Evolutionary conservation across 2,797 vertebrate species (phyloP).

Genomic region (Poecilia picta): DNA sequence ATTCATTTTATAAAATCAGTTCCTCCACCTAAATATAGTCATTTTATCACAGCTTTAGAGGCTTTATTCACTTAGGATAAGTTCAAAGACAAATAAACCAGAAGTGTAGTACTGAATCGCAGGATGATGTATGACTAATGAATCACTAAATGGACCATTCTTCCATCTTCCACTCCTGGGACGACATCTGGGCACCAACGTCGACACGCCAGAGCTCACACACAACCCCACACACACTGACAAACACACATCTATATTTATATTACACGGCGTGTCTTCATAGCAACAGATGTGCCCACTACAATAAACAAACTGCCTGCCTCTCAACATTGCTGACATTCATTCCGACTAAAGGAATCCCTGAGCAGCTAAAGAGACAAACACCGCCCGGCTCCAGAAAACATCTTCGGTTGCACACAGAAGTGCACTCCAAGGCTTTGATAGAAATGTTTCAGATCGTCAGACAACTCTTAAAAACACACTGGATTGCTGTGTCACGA

Average conservation of each 20-base stretch:
- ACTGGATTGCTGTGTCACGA: neutral
- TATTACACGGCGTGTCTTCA: conserved; percentile 41
- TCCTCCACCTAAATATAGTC: neutral
- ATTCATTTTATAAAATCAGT: neutral
- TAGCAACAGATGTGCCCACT: conserved; percentile 52
- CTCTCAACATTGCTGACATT: conserved; percentile 65
- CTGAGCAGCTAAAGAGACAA: conserved; percentile 56
- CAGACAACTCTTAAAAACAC: neutral
- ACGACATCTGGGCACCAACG: conserved; percentile 19
- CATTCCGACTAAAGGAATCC: conserved; percentile 71
- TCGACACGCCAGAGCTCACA: conserved; percentile 14
- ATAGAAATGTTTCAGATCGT: conserved; percentile 1
- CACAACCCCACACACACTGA: conserved; percentile 17
- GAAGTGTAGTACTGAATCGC: conserved; percentile 12
- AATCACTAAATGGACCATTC: conserved; percentile 57
- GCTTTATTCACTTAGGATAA: conserved; percentile 16
- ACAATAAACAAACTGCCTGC: conserved; percentile 65
- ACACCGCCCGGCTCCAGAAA: conserved; percentile 62
- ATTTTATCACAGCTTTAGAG: neutral
- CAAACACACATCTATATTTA: conserved; percentile 30
- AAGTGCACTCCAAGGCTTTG: conserved; percentile 31
- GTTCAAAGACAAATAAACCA: conserved; percentile 25
- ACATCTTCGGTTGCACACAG: conserved; percentile 58
- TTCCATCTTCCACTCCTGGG: conserved; percentile 55
- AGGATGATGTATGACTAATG: conserved; percentile 38